Base-by-base conservation (phyloP, 2,113 vertebrate species). In the Xiphorhynchus elegans region DNA sequence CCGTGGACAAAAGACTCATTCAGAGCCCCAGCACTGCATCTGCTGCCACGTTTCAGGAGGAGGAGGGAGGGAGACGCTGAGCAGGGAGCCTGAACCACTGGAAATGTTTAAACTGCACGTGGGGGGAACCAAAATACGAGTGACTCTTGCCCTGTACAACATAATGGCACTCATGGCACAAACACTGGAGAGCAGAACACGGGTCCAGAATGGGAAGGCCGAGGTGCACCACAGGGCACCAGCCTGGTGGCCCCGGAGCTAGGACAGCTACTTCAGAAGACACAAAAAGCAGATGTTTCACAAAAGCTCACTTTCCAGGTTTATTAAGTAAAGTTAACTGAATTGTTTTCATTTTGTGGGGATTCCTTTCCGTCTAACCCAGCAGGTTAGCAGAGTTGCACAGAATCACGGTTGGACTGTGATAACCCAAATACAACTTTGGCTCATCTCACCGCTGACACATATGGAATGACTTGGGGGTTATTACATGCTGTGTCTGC, bases 281-380 rank as follows among this genome's bases (percentile, higher is more conserved):
- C 76, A 96, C 94, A 96, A 95, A 95, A 95, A 93, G 92, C 97
- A 96, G 93, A 56, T 88, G 77, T 96, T 96, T 97, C 96, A 97
- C 97, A 97, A 97, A 97, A 96, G 95, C 94, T 96, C 95, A 93
- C 92, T 96, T 97, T 95, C 94, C 95, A 96, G 95, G 93, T 97
- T 97, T 97, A 97, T 97, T 97, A 97, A 97, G 97, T 96, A 97
- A 97, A 97, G 94, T 96, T 96, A 97, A 96, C 86, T 96, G 95
- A 97, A 94, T 76, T 92, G 95, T 89, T 95, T 95, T 93, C 90
- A 82, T 92, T 96, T 96, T 84, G 94, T 90, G 92, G 94, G 93
- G 90, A 93, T 95, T 97, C 97, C 95, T 94, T 95, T 69, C 83
- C 8, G 25, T 46, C 92, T 84, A 90, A 95, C 95, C 94, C 5